Conservation (phyloP, 2,888 invertebrate genomes). For the Acleris holmiana region DNA sequence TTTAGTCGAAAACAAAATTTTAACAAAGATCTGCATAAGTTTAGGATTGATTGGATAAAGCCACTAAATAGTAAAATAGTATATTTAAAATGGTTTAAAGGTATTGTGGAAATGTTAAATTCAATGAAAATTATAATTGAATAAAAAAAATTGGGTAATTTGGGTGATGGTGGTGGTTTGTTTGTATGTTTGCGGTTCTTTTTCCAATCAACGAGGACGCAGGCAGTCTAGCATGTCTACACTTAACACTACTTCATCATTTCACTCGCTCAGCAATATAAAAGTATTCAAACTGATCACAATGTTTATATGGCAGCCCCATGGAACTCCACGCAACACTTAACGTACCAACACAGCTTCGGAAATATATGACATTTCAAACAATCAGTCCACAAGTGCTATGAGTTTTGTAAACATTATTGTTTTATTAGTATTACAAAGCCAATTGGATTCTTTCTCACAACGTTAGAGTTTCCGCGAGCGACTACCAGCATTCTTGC, state of each 20-base stretch:
- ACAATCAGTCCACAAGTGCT: conserved; percentile 64
- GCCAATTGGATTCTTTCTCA: conserved; percentile 54
- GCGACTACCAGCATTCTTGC: conserved; percentile 49
- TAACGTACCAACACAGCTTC: conserved; percentile 66
- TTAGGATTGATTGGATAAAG: conserved; percentile 79
- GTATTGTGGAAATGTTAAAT: conserved; percentile 2
- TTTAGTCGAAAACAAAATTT: conserved; percentile 80
- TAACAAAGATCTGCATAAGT: conserved; percentile 77
- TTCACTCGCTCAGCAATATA: conserved; percentile 80
- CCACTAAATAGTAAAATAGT: conserved; percentile 51
- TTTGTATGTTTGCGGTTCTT: conserved; percentile 47
- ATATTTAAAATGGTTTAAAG: conserved; percentile 10
- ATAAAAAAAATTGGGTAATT: conserved; percentile 20
- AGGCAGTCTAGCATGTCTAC: conserved; percentile 81
- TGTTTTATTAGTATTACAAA: conserved; percentile 54
- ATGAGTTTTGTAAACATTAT: conserved; percentile 43
- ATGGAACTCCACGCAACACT: conserved; percentile 81
- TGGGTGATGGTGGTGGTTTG: conserved; percentile 21
- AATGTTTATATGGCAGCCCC: conserved; percentile 81
- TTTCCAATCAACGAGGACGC: conserved; percentile 77
- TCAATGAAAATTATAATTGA: conserved; percentile 16
- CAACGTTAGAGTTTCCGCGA: conserved; percentile 20
- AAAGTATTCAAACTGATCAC: conserved; percentile 84
- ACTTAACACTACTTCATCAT: conserved; percentile 76
- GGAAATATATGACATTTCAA: conserved; percentile 73